Conservation (phyloP, 2,797 vertebrate genomes). For the Paguma larvata region DNA sequence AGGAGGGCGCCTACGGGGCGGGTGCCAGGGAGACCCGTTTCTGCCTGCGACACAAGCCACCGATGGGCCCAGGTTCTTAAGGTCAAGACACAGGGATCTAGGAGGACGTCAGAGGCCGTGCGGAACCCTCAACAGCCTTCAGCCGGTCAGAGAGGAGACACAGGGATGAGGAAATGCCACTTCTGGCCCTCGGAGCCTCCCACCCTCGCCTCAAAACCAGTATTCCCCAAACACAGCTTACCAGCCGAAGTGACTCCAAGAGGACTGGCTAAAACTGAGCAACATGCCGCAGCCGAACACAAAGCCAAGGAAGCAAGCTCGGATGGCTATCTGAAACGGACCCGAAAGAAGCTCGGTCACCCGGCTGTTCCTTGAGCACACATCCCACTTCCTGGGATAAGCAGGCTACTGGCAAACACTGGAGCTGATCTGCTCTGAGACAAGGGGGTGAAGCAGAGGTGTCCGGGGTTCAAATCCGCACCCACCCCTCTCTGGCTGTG, state of each 20-base stretch:
- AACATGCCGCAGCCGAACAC: slow-evolving; percentile 96
- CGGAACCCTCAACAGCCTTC: neutral
- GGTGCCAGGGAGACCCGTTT: neutral
- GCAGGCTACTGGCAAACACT: neutral
- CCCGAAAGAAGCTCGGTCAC: slow-evolving; percentile 56
- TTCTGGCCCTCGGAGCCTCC: neutral
- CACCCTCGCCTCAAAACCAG: neutral
- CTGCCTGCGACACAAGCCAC: neutral
- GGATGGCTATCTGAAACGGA: slow-evolving; percentile 93
- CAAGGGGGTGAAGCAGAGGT: neutral
- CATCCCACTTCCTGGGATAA: neutral
- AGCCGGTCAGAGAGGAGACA: neutral
- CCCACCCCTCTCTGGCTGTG: neutral
- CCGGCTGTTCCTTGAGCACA: neutral
- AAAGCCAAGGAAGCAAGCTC: slow-evolving; percentile 96
- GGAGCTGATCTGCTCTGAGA: neutral
- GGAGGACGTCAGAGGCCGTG: neutral
- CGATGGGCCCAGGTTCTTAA: neutral
- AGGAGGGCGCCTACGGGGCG: neutral
- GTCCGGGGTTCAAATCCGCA: neutral
- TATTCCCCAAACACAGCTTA: slow-evolving; percentile 83
- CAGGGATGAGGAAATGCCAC: neutral
- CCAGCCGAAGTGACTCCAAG: slow-evolving; percentile 98
- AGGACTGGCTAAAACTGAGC: slow-evolving; percentile 93
- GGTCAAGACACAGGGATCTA: neutral